Evolutionary conservation across 1,140 invertebrate genomes (phyloP).

Genomic region (Helicoverpa zea): DNA sequence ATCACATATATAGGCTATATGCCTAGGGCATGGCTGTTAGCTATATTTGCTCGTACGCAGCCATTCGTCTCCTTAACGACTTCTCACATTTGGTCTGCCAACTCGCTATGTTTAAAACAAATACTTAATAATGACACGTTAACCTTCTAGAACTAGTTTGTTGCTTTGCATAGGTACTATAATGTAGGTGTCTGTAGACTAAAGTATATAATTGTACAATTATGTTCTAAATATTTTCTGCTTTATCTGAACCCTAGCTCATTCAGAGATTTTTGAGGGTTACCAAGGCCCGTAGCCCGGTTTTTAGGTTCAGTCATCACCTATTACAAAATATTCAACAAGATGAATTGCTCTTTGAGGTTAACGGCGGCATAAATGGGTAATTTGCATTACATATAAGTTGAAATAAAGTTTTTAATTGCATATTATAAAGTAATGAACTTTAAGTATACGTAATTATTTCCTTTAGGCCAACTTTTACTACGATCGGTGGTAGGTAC

Average conservation of each 20-base stretch:
- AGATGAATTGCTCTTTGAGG: too few species aligned
- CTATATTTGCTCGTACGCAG: constrained; percentile 46
- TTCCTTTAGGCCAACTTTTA: background rate
- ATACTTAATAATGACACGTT: constrained; percentile 31
- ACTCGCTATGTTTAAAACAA: constrained; percentile 41
- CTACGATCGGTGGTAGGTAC: background rate
- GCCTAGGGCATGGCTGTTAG: too few species aligned
- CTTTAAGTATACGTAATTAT: background rate
- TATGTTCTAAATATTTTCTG: too few species aligned
- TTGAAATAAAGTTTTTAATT: background rate
- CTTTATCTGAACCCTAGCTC: too few species aligned
- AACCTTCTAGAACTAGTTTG: constrained; percentile 4
- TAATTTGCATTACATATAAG: too few species aligned
- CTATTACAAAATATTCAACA: too few species aligned
- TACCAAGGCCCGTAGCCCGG: too few species aligned
- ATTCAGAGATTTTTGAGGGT: too few species aligned
- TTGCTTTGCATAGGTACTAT: background rate
- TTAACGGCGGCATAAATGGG: too few species aligned
- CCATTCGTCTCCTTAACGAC: constrained; percentile 59
- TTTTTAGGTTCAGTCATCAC: too few species aligned
- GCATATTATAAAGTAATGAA: background rate
- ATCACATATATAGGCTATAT: constrained; percentile 1
- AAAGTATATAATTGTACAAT: background rate
- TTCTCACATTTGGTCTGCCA: constrained; percentile 57
- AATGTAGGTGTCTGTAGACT: background rate